Evolutionary conservation across 2,797 vertebrate genomes (phyloP), one percentile per base, ranked within the genome.

Genomic region (Pangasius krempfi): DNA sequence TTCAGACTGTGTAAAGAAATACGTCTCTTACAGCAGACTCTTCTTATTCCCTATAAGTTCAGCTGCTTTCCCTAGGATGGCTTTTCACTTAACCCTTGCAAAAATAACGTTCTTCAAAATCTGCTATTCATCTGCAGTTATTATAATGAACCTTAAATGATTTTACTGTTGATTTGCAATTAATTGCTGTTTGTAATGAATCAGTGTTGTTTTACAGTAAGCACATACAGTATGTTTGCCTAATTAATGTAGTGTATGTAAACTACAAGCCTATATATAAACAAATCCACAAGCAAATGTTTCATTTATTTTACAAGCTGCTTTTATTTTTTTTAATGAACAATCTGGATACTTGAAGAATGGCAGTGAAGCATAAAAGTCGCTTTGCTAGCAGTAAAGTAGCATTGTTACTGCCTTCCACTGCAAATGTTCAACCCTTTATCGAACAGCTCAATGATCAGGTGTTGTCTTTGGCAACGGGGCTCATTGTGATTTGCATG

Each of bases 401-500:
- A 68, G 44, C 14, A 13, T 33, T 16, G 18, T 33, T 83, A 9
- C 13, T 84, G 64, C 20, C 18, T 84, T 54, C 47, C n/a, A 22
- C 64, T 84, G 62, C 47, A 22, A 14, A 79, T 66, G 47, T 84
- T 78, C 60, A 54, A 56, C 47, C 58, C 72, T 44, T 60, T 79
- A 64, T 88, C 13, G 47, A 85, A 84, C 87, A 88, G 58, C 56
- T 86, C 56, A 66, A 40, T 22, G 47, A 66, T 89, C 30, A 68
- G 60, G 70, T 66, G 85, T 40, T n/a, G 40, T 50, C 52, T 82
- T 20, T 86, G 68, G 66, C 84, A 62, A 54, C 44, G 7, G 66
- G 40, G n/a, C 78, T 22, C 52, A 54, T 22, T 85, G 60, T 82
- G 66, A 47, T n/a, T 50, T 73, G 84, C 76, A 73, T 75, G 76